A percentile compares a stretch with the other conserved stretches of the same genome.
Conservation (phyloP, 2,888 invertebrate species). For the Epistrophe grossulariae region DNA sequence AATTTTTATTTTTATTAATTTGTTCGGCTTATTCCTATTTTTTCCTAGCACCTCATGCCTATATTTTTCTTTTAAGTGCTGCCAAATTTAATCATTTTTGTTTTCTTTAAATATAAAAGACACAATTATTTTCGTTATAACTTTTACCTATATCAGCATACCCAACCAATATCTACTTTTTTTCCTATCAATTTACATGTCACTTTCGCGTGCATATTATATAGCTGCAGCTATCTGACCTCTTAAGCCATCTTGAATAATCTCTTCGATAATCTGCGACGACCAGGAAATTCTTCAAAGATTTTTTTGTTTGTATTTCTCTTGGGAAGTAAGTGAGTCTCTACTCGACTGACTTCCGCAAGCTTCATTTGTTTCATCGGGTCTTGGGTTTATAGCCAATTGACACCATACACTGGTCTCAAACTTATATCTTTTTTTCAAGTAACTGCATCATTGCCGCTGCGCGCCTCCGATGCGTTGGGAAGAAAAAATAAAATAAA, state of each 20-base stretch:
- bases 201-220: slow-evolving; percentile 8
- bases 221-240: slow-evolving; percentile 37
- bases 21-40: too few species aligned
- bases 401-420: slow-evolving; percentile 58
- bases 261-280: slow-evolving; percentile 27
- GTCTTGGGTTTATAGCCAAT: slow-evolving; percentile 41
- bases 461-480: not conserved
- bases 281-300: slow-evolving; percentile 66
- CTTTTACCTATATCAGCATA: not conserved
- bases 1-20: too few species aligned
- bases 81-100: not conserved
- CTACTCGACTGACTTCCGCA: slow-evolving; percentile 50
- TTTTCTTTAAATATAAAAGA: not conserved
- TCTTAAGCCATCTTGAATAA: slow-evolving; percentile 44
- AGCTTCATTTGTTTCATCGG: slow-evolving; percentile 40
- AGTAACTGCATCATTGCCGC: slow-evolving; percentile 16
- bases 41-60: too few species aligned
- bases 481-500: slow-evolving; percentile 5
- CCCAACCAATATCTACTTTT: not conserved
- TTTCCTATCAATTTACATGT: slow-evolving; percentile 13
- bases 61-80: too few species aligned
- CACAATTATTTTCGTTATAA: not conserved
- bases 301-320: slow-evolving; percentile 31
- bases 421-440: slow-evolving; percentile 41
- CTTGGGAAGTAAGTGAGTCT: slow-evolving; percentile 49